These are phyloP conservation scores for Leptinotarsa rubiginosa DNA, from an alignment of 2,888 invertebrate genomes.

Conservation along the genomic window DNA sequence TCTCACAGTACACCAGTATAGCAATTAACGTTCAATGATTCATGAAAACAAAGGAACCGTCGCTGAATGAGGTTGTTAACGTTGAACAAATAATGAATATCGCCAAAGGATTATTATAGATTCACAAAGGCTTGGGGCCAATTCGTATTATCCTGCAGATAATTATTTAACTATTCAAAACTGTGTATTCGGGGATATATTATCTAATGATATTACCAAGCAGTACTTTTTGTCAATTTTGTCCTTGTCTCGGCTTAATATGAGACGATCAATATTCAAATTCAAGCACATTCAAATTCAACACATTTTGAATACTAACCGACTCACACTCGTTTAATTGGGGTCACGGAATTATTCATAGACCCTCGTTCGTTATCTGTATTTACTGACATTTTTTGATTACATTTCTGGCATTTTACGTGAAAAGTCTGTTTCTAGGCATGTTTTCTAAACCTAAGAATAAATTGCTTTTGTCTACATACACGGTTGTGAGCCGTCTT, in stretches of 20 bases:
- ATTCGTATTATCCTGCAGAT: not conserved
- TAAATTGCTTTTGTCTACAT: too few species aligned
- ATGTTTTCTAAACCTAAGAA: too few species aligned
- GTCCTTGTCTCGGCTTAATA: not conserved
- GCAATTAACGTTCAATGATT: not conserved
- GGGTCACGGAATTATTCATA: slow-evolving; percentile 10
- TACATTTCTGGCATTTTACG: too few species aligned
- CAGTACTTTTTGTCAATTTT: too few species aligned
- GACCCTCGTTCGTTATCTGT: not conserved
- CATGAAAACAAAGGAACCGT: not conserved
- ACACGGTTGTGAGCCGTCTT: too few species aligned
- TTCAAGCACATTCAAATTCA: not conserved
- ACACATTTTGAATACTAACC: slow-evolving; percentile 15
- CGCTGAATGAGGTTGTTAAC: not conserved
- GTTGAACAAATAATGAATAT: slow-evolving; percentile 2
- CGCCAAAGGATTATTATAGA: not conserved
- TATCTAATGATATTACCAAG: too few species aligned
- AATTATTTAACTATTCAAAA: too few species aligned
- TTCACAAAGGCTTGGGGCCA: not conserved
- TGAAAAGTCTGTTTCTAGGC: too few species aligned
- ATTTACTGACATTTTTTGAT: too few species aligned
- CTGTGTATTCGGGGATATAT: too few species aligned
- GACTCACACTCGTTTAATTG: not conserved
- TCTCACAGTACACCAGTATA: not conserved
- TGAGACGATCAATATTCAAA: slow-evolving; percentile 12